A percentile compares a stretch with the other conserved stretches of the same genome.
Conservation (phyloP, 2,888 invertebrate genomes). For the Drosophila tanythrix region DNA sequence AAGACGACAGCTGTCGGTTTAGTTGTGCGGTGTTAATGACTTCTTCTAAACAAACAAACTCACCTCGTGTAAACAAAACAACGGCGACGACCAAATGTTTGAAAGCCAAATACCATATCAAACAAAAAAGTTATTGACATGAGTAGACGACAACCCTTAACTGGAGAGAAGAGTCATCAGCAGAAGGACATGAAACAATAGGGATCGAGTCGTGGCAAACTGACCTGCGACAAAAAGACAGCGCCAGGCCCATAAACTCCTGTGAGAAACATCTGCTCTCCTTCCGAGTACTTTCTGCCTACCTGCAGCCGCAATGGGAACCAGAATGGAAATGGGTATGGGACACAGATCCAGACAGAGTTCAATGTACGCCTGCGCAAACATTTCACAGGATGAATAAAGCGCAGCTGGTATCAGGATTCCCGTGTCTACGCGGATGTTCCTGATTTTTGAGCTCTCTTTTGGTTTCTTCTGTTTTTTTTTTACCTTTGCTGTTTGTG, state of each 20-base stretch:
- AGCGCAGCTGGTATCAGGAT: constrained; percentile 65
- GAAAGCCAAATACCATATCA: constrained; percentile 38
- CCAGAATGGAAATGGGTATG: constrained; percentile 12
- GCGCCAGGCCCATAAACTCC: constrained; percentile 32
- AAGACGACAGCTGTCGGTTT: constrained; percentile 41
- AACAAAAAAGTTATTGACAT: constrained; percentile 57
- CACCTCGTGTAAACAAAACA: constrained; percentile 44
- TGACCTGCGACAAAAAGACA: constrained; percentile 78
- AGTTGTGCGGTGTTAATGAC: constrained; percentile 62
- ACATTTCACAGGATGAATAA: constrained; percentile 46
- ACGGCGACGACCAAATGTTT: constrained; percentile 65
- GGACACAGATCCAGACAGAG: constrained; percentile 45
- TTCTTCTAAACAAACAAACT: constrained; percentile 69
- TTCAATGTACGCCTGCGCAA: constrained; percentile 80
- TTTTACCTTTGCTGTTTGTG: constrained; percentile 11
- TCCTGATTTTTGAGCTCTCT: constrained; percentile 59
- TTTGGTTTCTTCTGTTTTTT: constrained; percentile 12
- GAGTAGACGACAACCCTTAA: constrained; percentile 56
- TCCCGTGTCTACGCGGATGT: constrained; percentile 43
- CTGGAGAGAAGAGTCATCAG: constrained; percentile 18
- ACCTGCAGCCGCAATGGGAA: constrained; percentile 34
- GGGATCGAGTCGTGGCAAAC: constrained; percentile 48
- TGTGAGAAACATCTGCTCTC: constrained; percentile 60
- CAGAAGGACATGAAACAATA: constrained; percentile 54
- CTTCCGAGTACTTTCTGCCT: constrained; percentile 35